phyloP scores from a whole-genome alignment of 2,113 vertebrate genomes.

The Prolemur simus region DNA sequence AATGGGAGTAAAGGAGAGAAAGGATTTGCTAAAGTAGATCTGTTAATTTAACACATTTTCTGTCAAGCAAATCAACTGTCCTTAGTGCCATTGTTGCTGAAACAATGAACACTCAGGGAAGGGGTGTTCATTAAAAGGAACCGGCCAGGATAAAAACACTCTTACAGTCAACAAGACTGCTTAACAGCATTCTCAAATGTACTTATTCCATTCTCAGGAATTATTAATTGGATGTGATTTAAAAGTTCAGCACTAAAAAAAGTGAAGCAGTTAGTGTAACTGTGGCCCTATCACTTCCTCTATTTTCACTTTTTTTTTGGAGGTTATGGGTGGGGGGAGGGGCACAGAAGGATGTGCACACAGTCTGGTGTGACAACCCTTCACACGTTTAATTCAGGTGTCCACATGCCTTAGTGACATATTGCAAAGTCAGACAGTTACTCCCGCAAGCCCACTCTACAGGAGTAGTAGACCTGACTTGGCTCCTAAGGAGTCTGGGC shows the following conservation, averaged over 20 bases:
- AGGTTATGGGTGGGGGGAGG: neutral
- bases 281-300: neutral
- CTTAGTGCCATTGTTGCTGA: constrained; percentile 82
- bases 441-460: neutral
- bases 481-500: neutral
- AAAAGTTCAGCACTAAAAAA: neutral
- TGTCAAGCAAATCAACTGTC: constrained; percentile 86
- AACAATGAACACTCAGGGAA: constrained; percentile 84
- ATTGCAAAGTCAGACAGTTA: neutral
- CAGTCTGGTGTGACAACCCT: neutral
- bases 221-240: constrained; percentile 69
- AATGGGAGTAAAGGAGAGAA: constrained; percentile 77
- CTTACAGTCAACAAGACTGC: constrained; percentile 78
- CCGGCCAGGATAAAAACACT: constrained; percentile 79
- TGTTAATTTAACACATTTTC: constrained; percentile 87
- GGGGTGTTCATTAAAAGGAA: constrained; percentile 84
- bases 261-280: neutral
- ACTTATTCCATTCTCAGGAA: constrained; percentile 46
- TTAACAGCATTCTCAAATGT: constrained; percentile 81
- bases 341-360: neutral
- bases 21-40: constrained; percentile 80
- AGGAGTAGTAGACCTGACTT: neutral
- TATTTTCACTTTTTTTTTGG: neutral
- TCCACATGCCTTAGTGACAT: neutral
- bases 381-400: constrained; percentile 1